Conservation (phyloP, 2,888 invertebrate genomes). For the Patella pellucida region DNA sequence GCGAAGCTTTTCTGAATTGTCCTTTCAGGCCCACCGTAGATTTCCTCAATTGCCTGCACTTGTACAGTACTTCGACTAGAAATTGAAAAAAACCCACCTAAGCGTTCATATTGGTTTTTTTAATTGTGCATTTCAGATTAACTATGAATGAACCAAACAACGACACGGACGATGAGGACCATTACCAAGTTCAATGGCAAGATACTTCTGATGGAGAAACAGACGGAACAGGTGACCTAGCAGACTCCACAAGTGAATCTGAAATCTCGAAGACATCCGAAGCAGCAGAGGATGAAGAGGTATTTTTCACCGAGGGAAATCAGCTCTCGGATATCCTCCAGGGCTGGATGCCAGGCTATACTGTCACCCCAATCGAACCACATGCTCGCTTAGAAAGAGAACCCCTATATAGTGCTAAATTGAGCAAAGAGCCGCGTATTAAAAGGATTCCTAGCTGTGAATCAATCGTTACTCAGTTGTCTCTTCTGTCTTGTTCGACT, state of each 20-base stretch:
- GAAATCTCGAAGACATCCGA: not conserved
- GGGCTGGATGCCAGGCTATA: slow-evolving; percentile 54
- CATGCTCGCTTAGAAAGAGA: slow-evolving; percentile 40
- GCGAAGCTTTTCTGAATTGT: too few species aligned
- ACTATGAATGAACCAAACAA: too few species aligned
- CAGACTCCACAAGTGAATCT: not conserved
- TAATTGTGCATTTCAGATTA: too few species aligned
- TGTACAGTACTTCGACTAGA: too few species aligned
- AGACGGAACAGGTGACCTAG: not conserved
- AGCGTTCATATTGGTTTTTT: too few species aligned
- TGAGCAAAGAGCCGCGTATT: slow-evolving; percentile 42
- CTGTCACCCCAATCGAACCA: slow-evolving; percentile 41
- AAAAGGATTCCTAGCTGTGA: slow-evolving; percentile 48
- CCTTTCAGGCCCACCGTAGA: too few species aligned
- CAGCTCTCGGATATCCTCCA: slow-evolving; percentile 48
- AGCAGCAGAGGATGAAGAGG: not conserved
- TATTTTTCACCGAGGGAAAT: slow-evolving; percentile 39
- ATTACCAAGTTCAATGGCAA: not conserved
- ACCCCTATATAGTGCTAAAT: slow-evolving; percentile 52
- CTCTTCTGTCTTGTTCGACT: slow-evolving; percentile 35
- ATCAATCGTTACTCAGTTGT: slow-evolving; percentile 50
- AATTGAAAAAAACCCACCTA: too few species aligned
- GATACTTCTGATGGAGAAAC: slow-evolving; percentile 2
- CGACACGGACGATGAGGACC: not conserved
- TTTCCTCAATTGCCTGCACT: too few species aligned